Evolutionary conservation across 2,888 invertebrate species (phyloP), one percentile per base, ranked within the genome.

Genomic region (Tiliacea citrago): DNA sequence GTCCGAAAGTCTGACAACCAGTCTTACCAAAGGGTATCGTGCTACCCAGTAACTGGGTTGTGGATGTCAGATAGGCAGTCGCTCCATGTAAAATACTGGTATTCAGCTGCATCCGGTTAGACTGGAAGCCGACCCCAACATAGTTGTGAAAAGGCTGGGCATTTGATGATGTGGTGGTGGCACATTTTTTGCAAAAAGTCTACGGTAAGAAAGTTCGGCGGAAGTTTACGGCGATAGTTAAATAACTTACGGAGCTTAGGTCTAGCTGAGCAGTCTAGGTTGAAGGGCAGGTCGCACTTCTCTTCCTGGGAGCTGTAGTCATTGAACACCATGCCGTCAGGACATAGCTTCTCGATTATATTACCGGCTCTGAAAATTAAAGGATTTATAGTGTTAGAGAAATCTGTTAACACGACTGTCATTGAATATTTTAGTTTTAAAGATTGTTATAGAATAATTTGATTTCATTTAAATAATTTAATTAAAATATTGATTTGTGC

Each of bases 291-390:
- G 93, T 98, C 98, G 88, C 98, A 99, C 91, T 98, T 98, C 93
- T 98, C 99, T 75, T 98, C 97, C 76, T 97, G 97, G 3, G 97
- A 97, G 86, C 98, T 98, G 94, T 97, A 98, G 94, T 98, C 99
- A 88, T 99, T 98, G 96, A 99, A 99, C 68, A 99, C 98, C 97
- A 98, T 97, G 39, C 99, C 99, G 91, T 99, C 99, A 0, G 98
- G 98, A 85, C 99, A 99, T 6, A 98, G 96, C 91, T 98, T 98
- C 90, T 98, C 98, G 2, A 97, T 98, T 72, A 97, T 97, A 86
- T 96, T 97, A 42, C 98, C 98, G 78, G 98, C 97, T 73, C 97
- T 97, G 94, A 57, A 96, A 96, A 47, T 4, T 16, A 18, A 7
- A 68, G 24, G 0, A 35, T 45, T 12, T 29, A 29, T 29, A 12